These are phyloP conservation scores for Ptychoptera contaminata DNA, from an alignment of 2,888 invertebrate species.

Conservation along the genomic window DNA sequence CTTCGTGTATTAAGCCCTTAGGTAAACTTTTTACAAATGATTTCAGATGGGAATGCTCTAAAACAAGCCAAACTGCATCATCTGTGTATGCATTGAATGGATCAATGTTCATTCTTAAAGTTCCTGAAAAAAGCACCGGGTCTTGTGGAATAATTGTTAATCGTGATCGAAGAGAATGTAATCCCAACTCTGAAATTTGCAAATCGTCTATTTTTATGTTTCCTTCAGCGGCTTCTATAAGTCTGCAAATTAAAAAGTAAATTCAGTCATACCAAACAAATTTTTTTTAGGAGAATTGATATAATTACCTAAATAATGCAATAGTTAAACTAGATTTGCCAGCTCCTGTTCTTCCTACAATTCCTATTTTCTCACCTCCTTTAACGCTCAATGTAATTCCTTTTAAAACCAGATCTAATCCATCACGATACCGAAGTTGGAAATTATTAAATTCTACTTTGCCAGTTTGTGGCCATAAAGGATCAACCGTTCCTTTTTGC, in stretches of 20 bases:
- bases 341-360: conserved; percentile 70
- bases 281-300: neutral
- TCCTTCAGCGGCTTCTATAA: conserved; percentile 45
- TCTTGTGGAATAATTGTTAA: conserved; percentile 39
- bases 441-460: conserved; percentile 57
- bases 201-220: conserved; percentile 30
- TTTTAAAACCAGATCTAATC: conserved; percentile 61
- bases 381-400: conserved; percentile 54
- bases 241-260: conserved; percentile 31
- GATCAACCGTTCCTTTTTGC: conserved; percentile 7
- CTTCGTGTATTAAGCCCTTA: conserved; percentile 20
- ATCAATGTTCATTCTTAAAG: conserved; percentile 39
- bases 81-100: conserved; percentile 34
- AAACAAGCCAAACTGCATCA: conserved; percentile 34
- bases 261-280: conserved; percentile 5
- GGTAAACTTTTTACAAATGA: conserved; percentile 18
- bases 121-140: conserved; percentile 20
- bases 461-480: conserved; percentile 62
- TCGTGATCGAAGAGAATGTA: conserved; percentile 30
- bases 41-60: conserved; percentile 37
- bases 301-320: conserved; percentile 48
- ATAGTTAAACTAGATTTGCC: conserved; percentile 74
- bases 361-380: conserved; percentile 68
- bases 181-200: conserved; percentile 29
- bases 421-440: conserved; percentile 63